Evolutionary conservation across 2,797 vertebrate genomes (phyloP).

Genomic region (Cossypha heuglini): DNA sequence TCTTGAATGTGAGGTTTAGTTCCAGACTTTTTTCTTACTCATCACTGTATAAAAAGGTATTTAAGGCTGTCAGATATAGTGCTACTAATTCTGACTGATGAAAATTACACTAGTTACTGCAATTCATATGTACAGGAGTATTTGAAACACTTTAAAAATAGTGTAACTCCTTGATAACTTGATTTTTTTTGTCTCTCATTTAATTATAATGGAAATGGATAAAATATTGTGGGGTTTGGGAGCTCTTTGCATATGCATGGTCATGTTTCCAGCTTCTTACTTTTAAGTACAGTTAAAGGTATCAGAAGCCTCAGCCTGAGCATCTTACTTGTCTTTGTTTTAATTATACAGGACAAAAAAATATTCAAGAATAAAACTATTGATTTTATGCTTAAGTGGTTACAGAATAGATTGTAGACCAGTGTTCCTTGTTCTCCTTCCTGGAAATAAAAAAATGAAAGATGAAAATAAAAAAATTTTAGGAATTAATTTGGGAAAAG

Average conservation of each 20-base stretch:
- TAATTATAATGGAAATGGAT: not conserved
- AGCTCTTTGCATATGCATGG: accelerated
- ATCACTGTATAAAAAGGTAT: not conserved
- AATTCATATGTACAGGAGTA: not conserved
- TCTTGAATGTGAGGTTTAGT: not conserved
- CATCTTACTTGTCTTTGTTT: not conserved
- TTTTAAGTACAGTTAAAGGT: not conserved
- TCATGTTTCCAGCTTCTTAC: not conserved
- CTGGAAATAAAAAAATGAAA: not conserved
- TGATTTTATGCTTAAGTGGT: not conserved
- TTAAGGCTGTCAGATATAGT: not conserved
- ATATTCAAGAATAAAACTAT: not conserved
- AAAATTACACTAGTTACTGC: not conserved
- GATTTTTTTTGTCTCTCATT: not conserved
- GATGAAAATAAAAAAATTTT: no score
- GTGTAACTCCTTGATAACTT: not conserved
- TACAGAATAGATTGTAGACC: not conserved
- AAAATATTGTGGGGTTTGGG: not conserved
- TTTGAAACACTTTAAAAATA: not conserved
- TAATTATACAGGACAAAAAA: not conserved
- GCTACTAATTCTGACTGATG: not conserved
- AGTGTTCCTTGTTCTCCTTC: not conserved
- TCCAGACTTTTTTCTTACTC: not conserved
- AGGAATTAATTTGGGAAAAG: not conserved
- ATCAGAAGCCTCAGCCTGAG: not conserved